Evolutionary conservation across 2,113 vertebrate species (phyloP).

Genomic region (Salvelinus alpinus): DNA sequence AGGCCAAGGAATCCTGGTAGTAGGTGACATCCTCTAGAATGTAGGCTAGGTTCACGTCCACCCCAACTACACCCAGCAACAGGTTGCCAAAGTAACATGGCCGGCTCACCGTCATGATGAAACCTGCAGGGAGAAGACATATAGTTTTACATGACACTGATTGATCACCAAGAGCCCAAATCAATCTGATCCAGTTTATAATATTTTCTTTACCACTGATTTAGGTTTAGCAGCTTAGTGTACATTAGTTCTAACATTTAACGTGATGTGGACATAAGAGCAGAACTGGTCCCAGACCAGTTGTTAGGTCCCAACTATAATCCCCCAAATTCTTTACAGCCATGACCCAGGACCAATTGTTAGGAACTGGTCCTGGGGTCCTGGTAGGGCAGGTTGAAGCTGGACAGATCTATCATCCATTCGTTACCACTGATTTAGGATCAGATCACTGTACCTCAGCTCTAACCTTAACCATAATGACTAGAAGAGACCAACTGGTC

Average conservation of each 20-base stretch:
- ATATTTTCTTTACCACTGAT: no score
- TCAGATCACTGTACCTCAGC: no score
- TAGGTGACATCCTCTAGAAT: slow-evolving; percentile 98
- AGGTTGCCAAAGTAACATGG: slow-evolving; percentile 98
- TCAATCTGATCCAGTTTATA: no score
- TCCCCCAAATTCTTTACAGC: no score
- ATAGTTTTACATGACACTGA: slow-evolving; percentile 6
- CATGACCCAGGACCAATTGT: neutral
- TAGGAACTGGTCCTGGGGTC: slow-evolving; percentile 79
- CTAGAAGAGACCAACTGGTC: neutral
- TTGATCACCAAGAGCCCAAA: no score
- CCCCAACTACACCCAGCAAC: slow-evolving; percentile 95
- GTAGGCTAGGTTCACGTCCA: slow-evolving; percentile 96
- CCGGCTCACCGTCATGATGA: slow-evolving; percentile 97
- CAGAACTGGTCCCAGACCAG: neutral
- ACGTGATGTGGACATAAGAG: neutral
- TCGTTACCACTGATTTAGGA: no score
- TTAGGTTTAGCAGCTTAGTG: neutral
- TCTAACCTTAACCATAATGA: no score
- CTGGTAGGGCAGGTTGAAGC: slow-evolving; percentile 92
- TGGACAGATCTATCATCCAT: slow-evolving; percentile 89
- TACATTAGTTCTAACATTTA: neutral
- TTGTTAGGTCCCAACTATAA: neutral
- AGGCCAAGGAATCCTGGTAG: slow-evolving; percentile 95
- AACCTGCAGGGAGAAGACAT: slow-evolving; percentile 70